Evolutionary conservation across 2,113 vertebrate species (phyloP).

Genomic region (Microcebus murinus): DNA sequence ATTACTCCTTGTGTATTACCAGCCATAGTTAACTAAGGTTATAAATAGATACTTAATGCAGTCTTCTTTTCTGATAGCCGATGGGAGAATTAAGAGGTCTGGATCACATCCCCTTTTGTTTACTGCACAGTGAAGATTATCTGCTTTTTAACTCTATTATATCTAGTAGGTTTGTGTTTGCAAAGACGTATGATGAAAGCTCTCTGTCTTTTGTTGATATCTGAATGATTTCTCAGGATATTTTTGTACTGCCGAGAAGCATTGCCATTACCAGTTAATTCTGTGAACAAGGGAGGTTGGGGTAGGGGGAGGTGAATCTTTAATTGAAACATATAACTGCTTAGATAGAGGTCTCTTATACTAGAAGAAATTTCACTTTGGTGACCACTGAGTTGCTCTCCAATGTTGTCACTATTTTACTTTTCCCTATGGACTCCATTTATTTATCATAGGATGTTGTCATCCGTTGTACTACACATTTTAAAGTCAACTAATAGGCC

Average conservation of each 20-base stretch:
- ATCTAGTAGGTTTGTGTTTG: conserved; percentile 80
- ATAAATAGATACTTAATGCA: conserved; percentile 77
- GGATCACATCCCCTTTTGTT: conserved; percentile 70
- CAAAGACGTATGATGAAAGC: conserved; percentile 81
- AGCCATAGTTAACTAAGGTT: conserved; percentile 81
- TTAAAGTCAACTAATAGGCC: conserved; percentile 1
- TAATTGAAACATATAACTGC: conserved; percentile 81
- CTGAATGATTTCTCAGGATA: conserved; percentile 86
- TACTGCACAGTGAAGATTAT: conserved; percentile 73
- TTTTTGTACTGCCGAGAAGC: conserved; percentile 79
- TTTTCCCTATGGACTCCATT: conserved; percentile 75
- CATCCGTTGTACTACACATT: conserved; percentile 76
- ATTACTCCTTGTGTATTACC: conserved; percentile 81
- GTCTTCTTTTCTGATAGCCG: conserved; percentile 73
- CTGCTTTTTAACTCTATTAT: conserved; percentile 71
- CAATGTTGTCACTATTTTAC: conserved; percentile 80
- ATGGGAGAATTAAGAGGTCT: conserved; percentile 78
- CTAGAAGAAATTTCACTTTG: conserved; percentile 81
- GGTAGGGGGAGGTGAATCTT: conserved; percentile 83
- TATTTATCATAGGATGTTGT: conserved; percentile 78
- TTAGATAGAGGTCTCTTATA: conserved; percentile 73
- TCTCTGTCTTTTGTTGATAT: conserved; percentile 80
- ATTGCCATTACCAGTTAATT: conserved; percentile 81
- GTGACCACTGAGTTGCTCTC: conserved; percentile 76
- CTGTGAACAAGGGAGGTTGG: conserved; percentile 72